phyloP scores from a whole-genome alignment of 2,888 invertebrate species.

The Heliconius sara region DNA sequence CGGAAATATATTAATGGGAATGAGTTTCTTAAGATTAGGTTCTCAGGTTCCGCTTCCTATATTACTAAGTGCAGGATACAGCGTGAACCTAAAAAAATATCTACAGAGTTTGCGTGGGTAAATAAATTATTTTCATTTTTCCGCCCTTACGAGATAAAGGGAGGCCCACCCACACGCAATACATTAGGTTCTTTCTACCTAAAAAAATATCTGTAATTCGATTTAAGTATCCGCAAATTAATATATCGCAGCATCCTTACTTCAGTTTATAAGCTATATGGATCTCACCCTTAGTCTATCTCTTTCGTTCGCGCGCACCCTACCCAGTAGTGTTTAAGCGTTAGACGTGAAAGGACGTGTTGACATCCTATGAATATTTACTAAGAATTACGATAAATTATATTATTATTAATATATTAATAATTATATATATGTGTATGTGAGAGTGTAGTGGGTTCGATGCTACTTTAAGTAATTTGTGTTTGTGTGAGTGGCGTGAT shows the following conservation, averaged over 20 bases:
- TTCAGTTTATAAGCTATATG: slow-evolving; percentile 60
- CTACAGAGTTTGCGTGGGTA: no score
- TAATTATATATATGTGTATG: slow-evolving; percentile 47
- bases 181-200: not conserved
- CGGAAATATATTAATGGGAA: not conserved
- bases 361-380: slow-evolving; percentile 34
- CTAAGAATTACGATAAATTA: slow-evolving; percentile 47
- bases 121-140: not conserved
- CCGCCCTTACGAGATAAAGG: not conserved
- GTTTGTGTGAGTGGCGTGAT: slow-evolving; percentile 18
- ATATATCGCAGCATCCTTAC: slow-evolving; percentile 20
- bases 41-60: no score
- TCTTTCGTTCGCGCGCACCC: slow-evolving; percentile 59
- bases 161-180: not conserved
- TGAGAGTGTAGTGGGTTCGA: slow-evolving; percentile 44
- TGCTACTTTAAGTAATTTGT: slow-evolving; percentile 22
- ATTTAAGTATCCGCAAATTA: slow-evolving; percentile 11
- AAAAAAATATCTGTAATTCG: not conserved
- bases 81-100: no score
- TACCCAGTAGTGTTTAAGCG: slow-evolving; percentile 69
- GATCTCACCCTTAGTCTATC: slow-evolving; percentile 53
- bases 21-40: no score
- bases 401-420: slow-evolving; percentile 40
- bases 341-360: slow-evolving; percentile 55
- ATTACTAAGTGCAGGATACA: no score